These are phyloP conservation scores for Neuroscelio doddi DNA, from an alignment of 2,888 invertebrate genomes.

Conservation along the genomic window DNA sequence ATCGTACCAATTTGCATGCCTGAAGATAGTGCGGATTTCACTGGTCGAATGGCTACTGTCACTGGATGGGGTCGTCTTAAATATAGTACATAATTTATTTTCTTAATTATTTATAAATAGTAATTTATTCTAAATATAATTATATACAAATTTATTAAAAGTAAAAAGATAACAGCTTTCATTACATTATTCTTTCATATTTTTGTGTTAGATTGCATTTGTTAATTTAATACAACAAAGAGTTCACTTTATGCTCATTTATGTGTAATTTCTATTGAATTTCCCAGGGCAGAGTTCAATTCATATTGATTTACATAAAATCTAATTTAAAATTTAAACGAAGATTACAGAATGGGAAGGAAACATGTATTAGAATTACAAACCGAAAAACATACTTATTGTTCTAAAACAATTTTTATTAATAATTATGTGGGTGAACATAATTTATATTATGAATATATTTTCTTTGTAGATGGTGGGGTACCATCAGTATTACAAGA, in stretches of 20 bases:
- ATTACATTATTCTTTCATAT: too few relatives aligned
- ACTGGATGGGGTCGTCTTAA: slow-evolving; percentile 95
- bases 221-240: slow-evolving; percentile 2
- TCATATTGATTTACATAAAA: background rate
- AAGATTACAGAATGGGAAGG: background rate
- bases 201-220: background rate
- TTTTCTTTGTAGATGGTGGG: slow-evolving; percentile 77
- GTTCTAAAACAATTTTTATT: too few relatives aligned
- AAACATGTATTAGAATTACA: background rate
- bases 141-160: too few relatives aligned
- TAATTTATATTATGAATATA: background rate
- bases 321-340: background rate
- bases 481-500: slow-evolving; percentile 92
- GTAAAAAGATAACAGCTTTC: too few relatives aligned
- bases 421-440: background rate
- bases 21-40: slow-evolving; percentile 84
- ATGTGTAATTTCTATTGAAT: background rate
- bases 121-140: too few relatives aligned
- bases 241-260: background rate
- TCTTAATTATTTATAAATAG: too few relatives aligned
- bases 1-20: slow-evolving; percentile 96
- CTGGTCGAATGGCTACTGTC: slow-evolving; percentile 89
- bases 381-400: too few relatives aligned
- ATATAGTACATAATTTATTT: slow-evolving; percentile 76
- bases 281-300: background rate